Percentiles rank a stretch among this genome's conserved stretches.
These are phyloP conservation scores for Marronus borbonicus DNA, from an alignment of 2,888 invertebrate genomes.

Conservation along the genomic window DNA sequence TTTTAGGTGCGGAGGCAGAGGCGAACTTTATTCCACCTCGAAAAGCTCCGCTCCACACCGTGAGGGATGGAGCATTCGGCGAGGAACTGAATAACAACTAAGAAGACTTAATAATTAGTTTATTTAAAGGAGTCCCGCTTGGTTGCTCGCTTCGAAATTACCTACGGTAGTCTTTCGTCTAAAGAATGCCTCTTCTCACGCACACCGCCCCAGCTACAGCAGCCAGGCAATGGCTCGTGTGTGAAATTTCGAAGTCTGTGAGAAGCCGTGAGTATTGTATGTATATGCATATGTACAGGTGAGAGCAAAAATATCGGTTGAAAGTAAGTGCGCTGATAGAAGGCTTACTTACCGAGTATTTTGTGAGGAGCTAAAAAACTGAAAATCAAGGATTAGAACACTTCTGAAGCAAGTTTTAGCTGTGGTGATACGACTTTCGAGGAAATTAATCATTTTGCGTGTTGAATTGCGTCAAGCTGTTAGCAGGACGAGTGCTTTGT, in stretches of 20 bases:
- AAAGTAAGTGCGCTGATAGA: too few species aligned
- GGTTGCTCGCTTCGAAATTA: slow-evolving; percentile 39
- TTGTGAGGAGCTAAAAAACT: too few species aligned
- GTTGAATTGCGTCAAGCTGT: too few species aligned
- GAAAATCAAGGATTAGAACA: too few species aligned
- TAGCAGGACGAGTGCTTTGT: too few species aligned
- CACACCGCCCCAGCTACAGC: background rate
- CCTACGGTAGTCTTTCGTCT: background rate
- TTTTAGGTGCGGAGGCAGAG: too few species aligned
- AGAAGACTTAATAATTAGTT: slow-evolving; percentile 47
- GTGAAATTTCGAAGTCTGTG: slow-evolving; percentile 23
- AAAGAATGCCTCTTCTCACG: slow-evolving; percentile 44
- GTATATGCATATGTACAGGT: background rate
- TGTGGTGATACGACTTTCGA: too few species aligned
- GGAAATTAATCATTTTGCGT: too few species aligned
- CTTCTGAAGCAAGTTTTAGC: too few species aligned
- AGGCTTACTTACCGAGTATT: too few species aligned
- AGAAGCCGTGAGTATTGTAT: background rate
- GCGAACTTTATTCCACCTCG: too few species aligned
- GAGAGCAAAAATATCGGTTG: too few species aligned
- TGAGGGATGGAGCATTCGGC: background rate
- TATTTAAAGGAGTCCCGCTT: slow-evolving; percentile 48
- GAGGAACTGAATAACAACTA: slow-evolving; percentile 17
- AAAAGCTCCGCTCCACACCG: background rate
- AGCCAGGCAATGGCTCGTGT: background rate